Evolutionary conservation across 2,797 vertebrate genomes (phyloP).

Genomic region (Dromococcyx pavoninus): DNA sequence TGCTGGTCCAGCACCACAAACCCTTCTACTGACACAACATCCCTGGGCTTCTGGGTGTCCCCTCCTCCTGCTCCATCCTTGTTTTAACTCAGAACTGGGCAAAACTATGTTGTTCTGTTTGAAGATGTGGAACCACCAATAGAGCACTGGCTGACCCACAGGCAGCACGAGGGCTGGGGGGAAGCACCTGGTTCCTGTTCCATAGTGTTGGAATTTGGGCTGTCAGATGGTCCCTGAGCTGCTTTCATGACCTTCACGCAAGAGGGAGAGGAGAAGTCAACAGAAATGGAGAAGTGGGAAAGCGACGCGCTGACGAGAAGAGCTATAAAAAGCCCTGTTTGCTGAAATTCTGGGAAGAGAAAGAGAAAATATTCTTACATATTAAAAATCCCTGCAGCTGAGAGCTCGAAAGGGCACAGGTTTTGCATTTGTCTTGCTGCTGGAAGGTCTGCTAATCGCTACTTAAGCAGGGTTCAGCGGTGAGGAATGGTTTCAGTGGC

Average conservation of each 20-base stretch:
- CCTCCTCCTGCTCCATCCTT: neutral
- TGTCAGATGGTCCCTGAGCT: neutral
- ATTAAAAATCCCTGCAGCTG: neutral
- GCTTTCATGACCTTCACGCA: no score
- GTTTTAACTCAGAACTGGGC: rapidly evolving
- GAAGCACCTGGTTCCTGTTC: rapidly evolving
- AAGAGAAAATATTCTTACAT: neutral
- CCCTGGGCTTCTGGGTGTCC: neutral
- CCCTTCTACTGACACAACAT: rapidly evolving
- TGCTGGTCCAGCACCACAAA: neutral
- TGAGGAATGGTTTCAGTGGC: conserved; percentile 21
- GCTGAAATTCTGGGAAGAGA: neutral
- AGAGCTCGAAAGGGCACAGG: conserved; percentile 3
- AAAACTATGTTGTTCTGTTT: neutral
- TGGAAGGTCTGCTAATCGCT: conserved; percentile 55
- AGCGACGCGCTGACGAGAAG: rapidly evolving
- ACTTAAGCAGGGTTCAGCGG: conserved; percentile 57
- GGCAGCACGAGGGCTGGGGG: rapidly evolving
- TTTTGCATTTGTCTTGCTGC: conserved; percentile 4
- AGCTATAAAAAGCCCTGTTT: neutral
- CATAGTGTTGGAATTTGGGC: neutral
- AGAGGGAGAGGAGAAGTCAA: neutral
- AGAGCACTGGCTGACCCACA: rapidly evolving
- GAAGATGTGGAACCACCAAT: rapidly evolving
- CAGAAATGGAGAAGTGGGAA: neutral